Evolutionary conservation across 2,888 invertebrate genomes (phyloP).

Genomic region (Schizotus pectinicornis): DNA sequence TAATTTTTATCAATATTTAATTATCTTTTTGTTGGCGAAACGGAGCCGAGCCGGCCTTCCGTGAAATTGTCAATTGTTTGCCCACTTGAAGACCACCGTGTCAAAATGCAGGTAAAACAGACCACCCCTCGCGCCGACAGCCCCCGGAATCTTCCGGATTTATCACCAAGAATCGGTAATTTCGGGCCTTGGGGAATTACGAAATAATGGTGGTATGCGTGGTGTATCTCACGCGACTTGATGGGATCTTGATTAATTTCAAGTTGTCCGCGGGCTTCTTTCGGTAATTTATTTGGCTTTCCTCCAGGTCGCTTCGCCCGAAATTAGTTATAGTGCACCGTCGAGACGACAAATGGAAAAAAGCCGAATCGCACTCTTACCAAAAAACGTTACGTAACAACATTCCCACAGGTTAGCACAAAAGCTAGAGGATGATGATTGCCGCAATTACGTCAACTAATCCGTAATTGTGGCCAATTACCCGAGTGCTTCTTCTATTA

Average conservation of each 20-base stretch:
- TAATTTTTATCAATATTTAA: background rate
- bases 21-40: background rate
- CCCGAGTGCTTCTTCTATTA: background rate
- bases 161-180: background rate
- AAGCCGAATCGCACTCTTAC: too few species aligned
- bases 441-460: slow-evolving; percentile 6
- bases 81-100: slow-evolving; percentile 9
- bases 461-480: slow-evolving; percentile 3
- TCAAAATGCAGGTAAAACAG: slow-evolving; percentile 7
- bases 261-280: slow-evolving; percentile 7
- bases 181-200: too few species aligned
- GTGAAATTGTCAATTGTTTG: slow-evolving; percentile 10
- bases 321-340: background rate
- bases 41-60: background rate
- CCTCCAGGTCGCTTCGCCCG: background rate
- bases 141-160: background rate
- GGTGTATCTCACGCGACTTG: slow-evolving; percentile 19
- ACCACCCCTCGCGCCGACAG: background rate
- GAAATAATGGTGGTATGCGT: background rate
- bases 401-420: slow-evolving; percentile 3
- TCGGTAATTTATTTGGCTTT: slow-evolving; percentile 13
- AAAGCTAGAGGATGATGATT: slow-evolving; percentile 7
- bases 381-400: background rate
- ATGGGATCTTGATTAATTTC: slow-evolving; percentile 24
- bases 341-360: background rate